phyloP scores from a whole-genome alignment of 2,888 invertebrate genomes.

The Ischnus inquisitorius region DNA sequence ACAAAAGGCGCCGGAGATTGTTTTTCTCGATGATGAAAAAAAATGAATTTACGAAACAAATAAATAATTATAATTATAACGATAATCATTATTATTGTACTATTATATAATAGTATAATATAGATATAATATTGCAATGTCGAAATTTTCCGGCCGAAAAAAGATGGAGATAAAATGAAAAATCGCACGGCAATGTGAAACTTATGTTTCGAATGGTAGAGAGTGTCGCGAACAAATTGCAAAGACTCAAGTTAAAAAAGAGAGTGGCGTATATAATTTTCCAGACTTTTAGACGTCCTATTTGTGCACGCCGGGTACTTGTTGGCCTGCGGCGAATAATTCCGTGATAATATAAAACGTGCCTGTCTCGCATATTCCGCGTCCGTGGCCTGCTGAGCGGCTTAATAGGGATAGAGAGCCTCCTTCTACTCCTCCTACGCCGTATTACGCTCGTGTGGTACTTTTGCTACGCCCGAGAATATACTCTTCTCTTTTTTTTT shows the following conservation, averaged over 20 bases:
- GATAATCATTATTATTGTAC: too few relatives aligned
- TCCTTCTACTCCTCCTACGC: slow-evolving; percentile 75
- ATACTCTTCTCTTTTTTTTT: slow-evolving; percentile 47
- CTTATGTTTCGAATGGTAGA: too few relatives aligned
- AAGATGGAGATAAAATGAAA: too few relatives aligned
- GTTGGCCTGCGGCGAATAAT: slow-evolving; percentile 74
- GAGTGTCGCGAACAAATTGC: too few relatives aligned
- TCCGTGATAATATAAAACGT: slow-evolving; percentile 80
- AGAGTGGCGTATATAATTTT: slow-evolving; percentile 41
- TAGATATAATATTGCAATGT: too few relatives aligned
- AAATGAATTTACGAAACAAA: too few relatives aligned
- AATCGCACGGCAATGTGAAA: too few relatives aligned
- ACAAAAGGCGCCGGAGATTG: too few relatives aligned
- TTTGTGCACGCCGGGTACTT: not conserved
- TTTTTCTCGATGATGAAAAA: too few relatives aligned
- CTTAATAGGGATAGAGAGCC: slow-evolving; percentile 77
- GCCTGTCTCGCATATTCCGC: slow-evolving; percentile 76
- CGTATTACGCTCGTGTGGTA: slow-evolving; percentile 68
- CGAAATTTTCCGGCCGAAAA: too few relatives aligned
- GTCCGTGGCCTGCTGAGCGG: slow-evolving; percentile 74
- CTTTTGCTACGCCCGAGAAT: slow-evolving; percentile 61
- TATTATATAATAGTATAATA: too few relatives aligned
- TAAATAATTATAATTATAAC: too few relatives aligned
- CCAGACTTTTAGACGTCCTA: slow-evolving; percentile 52
- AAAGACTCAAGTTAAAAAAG: not conserved